These are phyloP conservation scores for Pelecanus crispus DNA, from an alignment of 2,113 vertebrate genomes.

Conservation along the genomic window DNA sequence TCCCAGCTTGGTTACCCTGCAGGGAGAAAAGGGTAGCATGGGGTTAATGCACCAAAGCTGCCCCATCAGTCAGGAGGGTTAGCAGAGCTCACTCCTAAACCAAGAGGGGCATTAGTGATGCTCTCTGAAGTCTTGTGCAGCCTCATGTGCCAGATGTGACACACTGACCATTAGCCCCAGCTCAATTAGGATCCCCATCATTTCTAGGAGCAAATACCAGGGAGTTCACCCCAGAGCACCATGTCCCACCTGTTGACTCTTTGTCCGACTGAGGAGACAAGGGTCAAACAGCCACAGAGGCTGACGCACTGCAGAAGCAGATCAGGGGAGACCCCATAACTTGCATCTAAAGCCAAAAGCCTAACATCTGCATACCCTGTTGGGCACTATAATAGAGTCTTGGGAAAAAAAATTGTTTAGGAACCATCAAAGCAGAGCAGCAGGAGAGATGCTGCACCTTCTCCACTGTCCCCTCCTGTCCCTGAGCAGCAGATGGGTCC, in stretches of 20 bases:
- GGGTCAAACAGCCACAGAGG: not conserved
- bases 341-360: not conserved
- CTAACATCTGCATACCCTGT: not conserved
- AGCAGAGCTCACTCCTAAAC: not conserved
- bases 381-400: not conserved
- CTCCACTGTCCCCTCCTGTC: not conserved
- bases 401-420: fast-evolving
- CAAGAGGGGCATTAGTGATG: not conserved
- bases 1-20: not conserved
- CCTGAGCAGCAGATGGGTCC: not conserved
- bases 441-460: fast-evolving
- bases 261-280: not conserved
- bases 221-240: not conserved
- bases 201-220: not conserved
- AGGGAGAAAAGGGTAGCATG: not conserved
- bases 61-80: not conserved
- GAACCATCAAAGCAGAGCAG: not conserved
- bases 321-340: not conserved
- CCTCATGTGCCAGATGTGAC: not conserved
- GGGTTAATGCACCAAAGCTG: not conserved
- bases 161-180: not conserved
- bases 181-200: fast-evolving
- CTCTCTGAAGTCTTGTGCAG: not conserved
- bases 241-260: not conserved
- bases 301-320: not conserved